Percentiles rank a stretch among this genome's conserved stretches.
Conservation (phyloP, 2,888 invertebrate genomes). For the Hirtodrosophila cameraria region DNA sequence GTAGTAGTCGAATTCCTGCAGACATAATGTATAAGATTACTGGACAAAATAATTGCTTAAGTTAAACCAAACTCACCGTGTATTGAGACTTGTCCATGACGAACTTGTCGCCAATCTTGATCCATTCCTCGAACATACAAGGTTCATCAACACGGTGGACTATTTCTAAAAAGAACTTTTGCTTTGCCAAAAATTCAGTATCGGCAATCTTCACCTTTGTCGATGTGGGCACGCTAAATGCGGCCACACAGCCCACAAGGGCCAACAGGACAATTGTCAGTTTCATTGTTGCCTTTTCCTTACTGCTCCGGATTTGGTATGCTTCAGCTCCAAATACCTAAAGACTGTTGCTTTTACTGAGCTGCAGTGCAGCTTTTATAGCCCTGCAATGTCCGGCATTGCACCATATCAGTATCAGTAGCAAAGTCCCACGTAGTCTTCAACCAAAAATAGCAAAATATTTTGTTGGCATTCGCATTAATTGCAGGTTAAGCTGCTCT, state of each 20-base stretch:
- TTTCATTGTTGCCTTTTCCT: constrained; percentile 62
- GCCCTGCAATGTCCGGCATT: constrained; percentile 17
- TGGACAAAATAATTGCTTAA: not conserved
- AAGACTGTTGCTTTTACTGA: constrained; percentile 73
- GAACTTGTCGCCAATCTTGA: constrained; percentile 68
- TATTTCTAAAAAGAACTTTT: constrained; percentile 78
- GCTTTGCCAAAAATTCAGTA: constrained; percentile 67
- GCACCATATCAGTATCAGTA: constrained; percentile 38
- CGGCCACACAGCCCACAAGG: constrained; percentile 77
- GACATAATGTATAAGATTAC: constrained; percentile 18
- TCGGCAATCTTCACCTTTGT: constrained; percentile 71
- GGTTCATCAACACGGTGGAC: constrained; percentile 71
- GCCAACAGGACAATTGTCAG: constrained; percentile 75
- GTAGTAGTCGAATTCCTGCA: constrained; percentile 62
- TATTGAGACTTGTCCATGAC: constrained; percentile 65
- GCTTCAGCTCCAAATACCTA: constrained; percentile 70
- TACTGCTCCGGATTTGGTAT: constrained; percentile 73
- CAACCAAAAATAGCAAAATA: constrained; percentile 39
- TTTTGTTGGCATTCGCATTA: constrained; percentile 29
- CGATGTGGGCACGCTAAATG: constrained; percentile 58
- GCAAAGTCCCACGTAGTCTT: not conserved
- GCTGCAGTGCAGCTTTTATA: constrained; percentile 59
- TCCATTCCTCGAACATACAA: constrained; percentile 77
- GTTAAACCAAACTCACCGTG: constrained; percentile 46
- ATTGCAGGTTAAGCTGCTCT: constrained; percentile 18